phyloP scores from a whole-genome alignment of 2,888 invertebrate genomes.

The Hemaris fuciformis region DNA sequence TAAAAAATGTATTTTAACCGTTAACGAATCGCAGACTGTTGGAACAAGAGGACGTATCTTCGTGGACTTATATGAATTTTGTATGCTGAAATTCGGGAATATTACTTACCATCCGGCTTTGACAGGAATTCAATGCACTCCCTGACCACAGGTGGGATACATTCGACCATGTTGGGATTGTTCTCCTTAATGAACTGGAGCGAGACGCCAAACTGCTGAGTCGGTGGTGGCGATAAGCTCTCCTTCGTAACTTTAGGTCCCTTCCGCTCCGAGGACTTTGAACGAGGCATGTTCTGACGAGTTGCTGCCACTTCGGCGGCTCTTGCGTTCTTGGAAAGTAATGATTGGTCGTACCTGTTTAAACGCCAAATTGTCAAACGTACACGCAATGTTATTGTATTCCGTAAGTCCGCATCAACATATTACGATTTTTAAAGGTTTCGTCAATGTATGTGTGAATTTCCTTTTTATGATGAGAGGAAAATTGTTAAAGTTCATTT shows the following conservation, averaged over 20 bases:
- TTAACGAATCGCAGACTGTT: too few species aligned
- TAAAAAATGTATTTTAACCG: too few species aligned
- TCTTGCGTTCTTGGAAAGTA: conserved; percentile 82
- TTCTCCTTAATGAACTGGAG: conserved; percentile 95
- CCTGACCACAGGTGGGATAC: conserved; percentile 95
- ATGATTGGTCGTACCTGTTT: conserved; percentile 87
- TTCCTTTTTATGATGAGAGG: too few species aligned
- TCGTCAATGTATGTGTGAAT: too few species aligned
- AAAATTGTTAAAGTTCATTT: too few species aligned
- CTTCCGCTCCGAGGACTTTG: not conserved
- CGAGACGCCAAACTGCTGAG: conserved; percentile 98
- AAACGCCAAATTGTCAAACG: not conserved
- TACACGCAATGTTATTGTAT: not conserved
- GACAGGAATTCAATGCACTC: conserved; percentile 95
- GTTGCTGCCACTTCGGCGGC: conserved; percentile 51
- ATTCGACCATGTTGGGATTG: conserved; percentile 86
- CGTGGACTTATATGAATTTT: too few species aligned
- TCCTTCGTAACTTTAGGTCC: conserved; percentile 14
- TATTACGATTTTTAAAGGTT: too few species aligned
- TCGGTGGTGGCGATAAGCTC: conserved; percentile 72
- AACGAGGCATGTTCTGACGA: conserved; percentile 22
- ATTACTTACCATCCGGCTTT: conserved; percentile 89
- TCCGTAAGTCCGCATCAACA: too few species aligned
- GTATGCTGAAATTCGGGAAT: not conserved
- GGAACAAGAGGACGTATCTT: too few species aligned